phyloP scores from a whole-genome alignment of 2,113 vertebrate species.

The Globicephala melas region DNA sequence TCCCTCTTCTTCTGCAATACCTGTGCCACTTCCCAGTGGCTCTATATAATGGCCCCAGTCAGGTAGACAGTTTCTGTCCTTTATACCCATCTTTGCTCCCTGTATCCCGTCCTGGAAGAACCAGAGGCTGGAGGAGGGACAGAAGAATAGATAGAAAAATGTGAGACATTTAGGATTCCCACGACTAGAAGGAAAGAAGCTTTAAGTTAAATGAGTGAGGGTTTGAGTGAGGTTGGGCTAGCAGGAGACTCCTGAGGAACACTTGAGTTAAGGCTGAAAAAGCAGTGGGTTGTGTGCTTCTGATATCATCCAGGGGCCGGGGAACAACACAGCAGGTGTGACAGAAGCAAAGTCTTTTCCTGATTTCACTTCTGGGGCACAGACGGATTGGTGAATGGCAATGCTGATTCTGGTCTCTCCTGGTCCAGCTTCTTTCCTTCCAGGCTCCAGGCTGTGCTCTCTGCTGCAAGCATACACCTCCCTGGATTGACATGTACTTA shows the following conservation, averaged over 20 bases:
- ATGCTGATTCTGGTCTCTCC: neutral
- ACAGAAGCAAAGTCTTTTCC: neutral
- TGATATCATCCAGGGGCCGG: neutral
- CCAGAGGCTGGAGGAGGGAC: neutral
- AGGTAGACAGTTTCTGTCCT: neutral
- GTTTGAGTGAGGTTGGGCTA: neutral
- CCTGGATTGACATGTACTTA: neutral
- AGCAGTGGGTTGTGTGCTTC: neutral
- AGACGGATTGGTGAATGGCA: neutral
- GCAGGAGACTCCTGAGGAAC: neutral
- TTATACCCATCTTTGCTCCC: neutral
- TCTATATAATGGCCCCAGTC: neutral
- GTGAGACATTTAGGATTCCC: neutral
- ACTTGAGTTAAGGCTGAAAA: neutral
- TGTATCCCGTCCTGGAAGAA: neutral
- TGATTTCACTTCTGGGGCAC: neutral
- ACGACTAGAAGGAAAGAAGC: neutral
- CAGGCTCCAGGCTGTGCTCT: fast-evolving
- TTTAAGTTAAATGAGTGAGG: neutral
- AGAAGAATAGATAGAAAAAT: neutral
- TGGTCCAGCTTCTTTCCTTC: neutral
- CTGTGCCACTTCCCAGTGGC: neutral
- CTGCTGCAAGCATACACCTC: neutral
- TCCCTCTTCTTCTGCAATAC: neutral
- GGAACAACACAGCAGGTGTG: neutral